These are phyloP conservation scores for Aleiodes testaceus DNA, from an alignment of 2,888 invertebrate genomes.

Conservation along the genomic window DNA sequence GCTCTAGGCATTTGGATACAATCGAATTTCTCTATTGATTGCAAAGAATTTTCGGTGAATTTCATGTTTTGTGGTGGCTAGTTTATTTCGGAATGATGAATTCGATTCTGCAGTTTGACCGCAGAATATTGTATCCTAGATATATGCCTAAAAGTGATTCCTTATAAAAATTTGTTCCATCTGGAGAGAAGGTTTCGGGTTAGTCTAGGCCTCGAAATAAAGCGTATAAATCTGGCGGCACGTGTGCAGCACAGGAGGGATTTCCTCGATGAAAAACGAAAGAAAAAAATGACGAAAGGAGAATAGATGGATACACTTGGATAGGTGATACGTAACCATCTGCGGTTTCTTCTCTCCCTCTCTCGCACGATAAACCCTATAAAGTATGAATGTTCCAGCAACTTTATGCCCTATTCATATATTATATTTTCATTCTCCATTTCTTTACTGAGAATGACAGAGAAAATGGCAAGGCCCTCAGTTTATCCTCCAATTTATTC, in stretches of 20 bases:
- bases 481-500: conserved; percentile 33
- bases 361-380: conserved; percentile 33
- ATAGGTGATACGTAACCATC: conserved; percentile 23
- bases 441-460: not conserved
- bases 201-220: conserved; percentile 47
- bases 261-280: conserved; percentile 21
- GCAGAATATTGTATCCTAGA: not conserved
- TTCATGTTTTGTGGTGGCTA: not conserved
- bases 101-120: not conserved
- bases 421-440: conserved; percentile 17
- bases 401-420: conserved; percentile 19
- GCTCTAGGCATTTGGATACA: not conserved
- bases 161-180: conserved; percentile 38
- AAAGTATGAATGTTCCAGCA: conserved; percentile 37
- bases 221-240: conserved; percentile 50
- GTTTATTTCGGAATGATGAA: not conserved
- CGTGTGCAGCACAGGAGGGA: conserved; percentile 38
- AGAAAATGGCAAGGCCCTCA: too few species aligned
- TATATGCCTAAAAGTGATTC: not conserved
- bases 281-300: conserved; percentile 7
- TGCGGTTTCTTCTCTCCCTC: conserved; percentile 29
- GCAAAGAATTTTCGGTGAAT: too few species aligned
- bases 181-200: conserved; percentile 40
- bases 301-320: not conserved
- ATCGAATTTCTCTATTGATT: not conserved